Base-by-base conservation (phyloP, 2,888 invertebrate species). In the Troglohyphantes excavatus region DNA sequence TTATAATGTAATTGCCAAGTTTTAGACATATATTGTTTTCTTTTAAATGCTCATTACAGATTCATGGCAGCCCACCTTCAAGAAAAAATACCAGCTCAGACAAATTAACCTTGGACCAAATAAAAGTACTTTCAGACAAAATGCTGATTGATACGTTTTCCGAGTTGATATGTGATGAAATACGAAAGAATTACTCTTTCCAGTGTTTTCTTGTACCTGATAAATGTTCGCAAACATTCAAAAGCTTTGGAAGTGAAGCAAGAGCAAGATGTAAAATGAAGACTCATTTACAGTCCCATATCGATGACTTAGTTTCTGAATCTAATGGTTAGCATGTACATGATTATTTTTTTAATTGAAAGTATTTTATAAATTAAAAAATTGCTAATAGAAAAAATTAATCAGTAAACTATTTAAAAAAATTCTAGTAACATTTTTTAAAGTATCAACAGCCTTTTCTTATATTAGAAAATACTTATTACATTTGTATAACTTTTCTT, bases 191-290 rank as follows among this genome's bases (percentile, higher is more conserved):
- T 90, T 95, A 94, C 92, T 94, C 94, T 19, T 95, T 94, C 91
- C 93, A 93, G 0, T 95, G 95, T 92, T 93, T 93, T 39, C 93
- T 95, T 84, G 93, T 94, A 75, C 94, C 94, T 13, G 94, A 93
- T 27, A 92, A 92, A 75, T 95, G 95, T 33, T 33, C 68, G 7
- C 21, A 94, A 90, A 93, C 93, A 29, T 95, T 94, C 91, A 94
- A 94, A n/a, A 95, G 95, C 92, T 95, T 95, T 93, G 95, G 95
- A 1, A 95, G 94, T 92, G 95, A 95, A 92, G 93, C 93, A 65
- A 94, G 93, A 92, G 95, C 95, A 0, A 93, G 94, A 91, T 93
- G 93, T 91, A 94, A 94, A 33, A 94, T 95, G 92, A 94, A 94
- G 91, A 93, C 93, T 2, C 95, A 95, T 92, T 93, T 95, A 26